phyloP scores from a whole-genome alignment of 2,113 vertebrate genomes.

The Pelecanoides urinatrix region DNA sequence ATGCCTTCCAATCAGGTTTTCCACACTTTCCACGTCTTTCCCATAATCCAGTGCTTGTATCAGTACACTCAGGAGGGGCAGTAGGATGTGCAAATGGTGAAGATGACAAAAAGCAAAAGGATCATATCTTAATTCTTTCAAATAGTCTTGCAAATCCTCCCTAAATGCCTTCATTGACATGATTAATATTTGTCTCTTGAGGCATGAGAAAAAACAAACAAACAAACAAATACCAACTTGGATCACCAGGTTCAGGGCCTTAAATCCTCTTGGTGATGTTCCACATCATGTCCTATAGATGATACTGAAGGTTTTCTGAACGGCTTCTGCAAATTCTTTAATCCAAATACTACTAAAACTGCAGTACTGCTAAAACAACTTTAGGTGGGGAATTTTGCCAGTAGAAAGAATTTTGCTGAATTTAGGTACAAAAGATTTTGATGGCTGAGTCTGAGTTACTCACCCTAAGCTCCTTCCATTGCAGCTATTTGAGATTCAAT shows the following conservation, averaged over 20 bases:
- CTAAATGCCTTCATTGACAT: not conserved
- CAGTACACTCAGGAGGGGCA: constrained; percentile 57
- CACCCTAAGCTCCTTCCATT: not conserved
- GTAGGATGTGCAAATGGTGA: not conserved
- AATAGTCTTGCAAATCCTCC: not conserved
- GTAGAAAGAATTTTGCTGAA: not conserved
- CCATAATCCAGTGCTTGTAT: constrained; percentile 77
- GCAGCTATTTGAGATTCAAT: not conserved
- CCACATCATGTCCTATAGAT: not conserved
- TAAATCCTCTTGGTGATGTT: not conserved
- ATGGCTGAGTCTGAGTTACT: not conserved
- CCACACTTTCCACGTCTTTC: constrained; percentile 79
- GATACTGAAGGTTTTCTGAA: not conserved
- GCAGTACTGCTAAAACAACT: not conserved
- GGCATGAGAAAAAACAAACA: not conserved
- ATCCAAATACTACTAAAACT: not conserved
- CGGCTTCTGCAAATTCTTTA: not conserved
- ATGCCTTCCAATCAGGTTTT: constrained; percentile 83
- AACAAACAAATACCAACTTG: not conserved
- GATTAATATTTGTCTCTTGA: not conserved
- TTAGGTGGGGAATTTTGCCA: not conserved
- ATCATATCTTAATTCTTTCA: not conserved
- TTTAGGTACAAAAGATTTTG: not conserved
- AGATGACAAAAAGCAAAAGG: not conserved
- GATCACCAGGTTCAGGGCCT: not conserved